A percentile compares a stretch with the other conserved stretches of the same genome.
phyloP scores from a whole-genome alignment of 2,797 vertebrate species.

The Hypotaenidia okinawae region DNA sequence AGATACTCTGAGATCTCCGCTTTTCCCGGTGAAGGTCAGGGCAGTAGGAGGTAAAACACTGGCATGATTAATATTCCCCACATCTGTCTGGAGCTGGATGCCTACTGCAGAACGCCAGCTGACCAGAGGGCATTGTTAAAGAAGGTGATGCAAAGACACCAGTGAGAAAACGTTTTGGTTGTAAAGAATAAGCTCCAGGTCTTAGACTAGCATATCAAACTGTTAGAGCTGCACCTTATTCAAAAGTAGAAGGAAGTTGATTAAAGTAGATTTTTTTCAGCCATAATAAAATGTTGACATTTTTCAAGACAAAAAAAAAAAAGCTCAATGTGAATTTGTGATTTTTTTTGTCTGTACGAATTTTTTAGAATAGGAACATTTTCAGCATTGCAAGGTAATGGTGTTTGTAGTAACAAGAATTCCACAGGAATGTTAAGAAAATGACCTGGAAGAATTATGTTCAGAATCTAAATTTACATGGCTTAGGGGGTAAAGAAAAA shows the following conservation, averaged over 20 bases:
- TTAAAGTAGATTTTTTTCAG: background rate
- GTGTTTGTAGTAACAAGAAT: background rate
- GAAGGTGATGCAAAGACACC: background rate
- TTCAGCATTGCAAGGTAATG: background rate
- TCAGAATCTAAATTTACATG: background rate
- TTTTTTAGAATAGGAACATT: background rate
- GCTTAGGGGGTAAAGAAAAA: background rate
- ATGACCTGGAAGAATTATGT: background rate
- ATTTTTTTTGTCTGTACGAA: background rate
- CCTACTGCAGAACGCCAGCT: background rate
- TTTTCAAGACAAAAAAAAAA: background rate
- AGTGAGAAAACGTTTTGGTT: background rate
- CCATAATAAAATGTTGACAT: background rate
- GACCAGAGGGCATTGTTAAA: constrained; percentile 35
- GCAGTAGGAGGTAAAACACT: background rate
- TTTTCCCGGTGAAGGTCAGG: constrained; percentile 36
- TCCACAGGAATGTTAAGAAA: background rate
- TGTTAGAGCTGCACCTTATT: background rate
- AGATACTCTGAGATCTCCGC: background rate
- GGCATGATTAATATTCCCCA: constrained; percentile 37
- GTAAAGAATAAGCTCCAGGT: background rate
- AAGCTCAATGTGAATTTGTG: rapidly evolving
- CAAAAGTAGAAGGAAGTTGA: background rate
- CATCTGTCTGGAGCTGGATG: constrained; percentile 18
- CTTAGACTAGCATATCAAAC: background rate